These are phyloP conservation scores for Phymastichus coffea DNA, from an alignment of 1,140 invertebrate species.

Conservation along the genomic window DNA sequence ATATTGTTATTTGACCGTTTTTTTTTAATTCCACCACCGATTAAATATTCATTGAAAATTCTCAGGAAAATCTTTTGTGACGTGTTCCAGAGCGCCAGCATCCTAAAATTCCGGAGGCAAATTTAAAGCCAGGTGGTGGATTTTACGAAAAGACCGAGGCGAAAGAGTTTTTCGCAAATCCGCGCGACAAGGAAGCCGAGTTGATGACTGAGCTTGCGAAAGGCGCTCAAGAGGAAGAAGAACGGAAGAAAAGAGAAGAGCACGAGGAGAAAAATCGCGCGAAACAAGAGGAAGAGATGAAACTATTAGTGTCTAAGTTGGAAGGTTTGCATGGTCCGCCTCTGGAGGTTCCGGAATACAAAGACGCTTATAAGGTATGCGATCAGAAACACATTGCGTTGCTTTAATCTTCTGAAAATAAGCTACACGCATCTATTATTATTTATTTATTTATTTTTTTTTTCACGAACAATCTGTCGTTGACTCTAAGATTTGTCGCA, in stretches of 20 bases:
- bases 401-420: too few species aligned
- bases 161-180: constrained; percentile 39
- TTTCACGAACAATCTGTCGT: too few species aligned
- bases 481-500: too few species aligned
- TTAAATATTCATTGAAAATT: too few species aligned
- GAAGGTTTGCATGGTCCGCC: constrained; percentile 45
- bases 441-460: too few species aligned
- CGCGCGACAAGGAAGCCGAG: constrained; percentile 35
- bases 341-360: constrained; percentile 50
- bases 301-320: constrained; percentile 44
- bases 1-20: too few species aligned
- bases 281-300: constrained; percentile 47
- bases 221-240: constrained; percentile 30
- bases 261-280: constrained; percentile 25
- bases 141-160: constrained; percentile 42
- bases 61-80: too few species aligned
- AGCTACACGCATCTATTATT: too few species aligned
- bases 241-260: constrained; percentile 22
- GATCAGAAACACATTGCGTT: too few species aligned
- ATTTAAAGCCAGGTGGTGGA: constrained; percentile 40
- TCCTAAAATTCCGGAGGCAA: constrained; percentile 38
- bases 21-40: too few species aligned
- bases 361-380: constrained; percentile 50
- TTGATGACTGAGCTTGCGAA: constrained; percentile 32
- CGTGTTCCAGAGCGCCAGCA: constrained; percentile 35